Percentiles rank a stretch among this genome's conserved stretches.
Conservation (phyloP, 1,140 invertebrate genomes). For the Archivesica marissinica region DNA sequence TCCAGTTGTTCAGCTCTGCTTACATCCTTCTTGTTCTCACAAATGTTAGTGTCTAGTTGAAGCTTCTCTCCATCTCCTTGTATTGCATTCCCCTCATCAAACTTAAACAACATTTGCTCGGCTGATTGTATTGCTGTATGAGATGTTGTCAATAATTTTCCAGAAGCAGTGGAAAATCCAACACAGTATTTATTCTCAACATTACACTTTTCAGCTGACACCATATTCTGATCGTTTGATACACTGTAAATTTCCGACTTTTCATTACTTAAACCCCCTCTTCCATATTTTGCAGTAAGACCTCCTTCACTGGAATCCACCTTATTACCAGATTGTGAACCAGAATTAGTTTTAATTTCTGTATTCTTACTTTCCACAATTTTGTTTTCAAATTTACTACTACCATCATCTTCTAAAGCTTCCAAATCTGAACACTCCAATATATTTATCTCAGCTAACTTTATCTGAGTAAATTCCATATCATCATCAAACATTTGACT, state of each 20-base stretch:
- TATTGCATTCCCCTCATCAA: neutral
- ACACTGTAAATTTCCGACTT: too few relatives aligned
- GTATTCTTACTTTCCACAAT: neutral
- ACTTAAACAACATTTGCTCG: neutral
- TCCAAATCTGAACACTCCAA: neutral
- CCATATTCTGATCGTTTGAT: too few relatives aligned
- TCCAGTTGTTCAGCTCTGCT: too few relatives aligned
- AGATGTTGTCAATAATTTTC: slow-evolving; percentile 49
- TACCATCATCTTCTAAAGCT: neutral
- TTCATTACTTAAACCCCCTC: too few relatives aligned
- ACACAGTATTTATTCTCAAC: neutral
- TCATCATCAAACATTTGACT: slow-evolving; percentile 67
- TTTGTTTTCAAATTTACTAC: neutral
- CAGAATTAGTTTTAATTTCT: neutral
- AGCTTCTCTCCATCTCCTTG: too few relatives aligned
- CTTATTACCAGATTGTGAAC: neutral
- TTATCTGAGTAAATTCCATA: slow-evolving; percentile 58
- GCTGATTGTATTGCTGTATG: slow-evolving; percentile 18
- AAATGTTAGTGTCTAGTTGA: too few relatives aligned
- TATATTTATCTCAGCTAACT: neutral
- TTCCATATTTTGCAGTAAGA: too few relatives aligned
- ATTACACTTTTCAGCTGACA: neutral
- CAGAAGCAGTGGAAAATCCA: slow-evolving; percentile 25
- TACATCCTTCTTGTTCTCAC: too few relatives aligned
- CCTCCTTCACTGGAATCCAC: neutral